These are phyloP conservation scores for Clistopyga incitator DNA, from an alignment of 2,888 invertebrate genomes.

Conservation along the genomic window DNA sequence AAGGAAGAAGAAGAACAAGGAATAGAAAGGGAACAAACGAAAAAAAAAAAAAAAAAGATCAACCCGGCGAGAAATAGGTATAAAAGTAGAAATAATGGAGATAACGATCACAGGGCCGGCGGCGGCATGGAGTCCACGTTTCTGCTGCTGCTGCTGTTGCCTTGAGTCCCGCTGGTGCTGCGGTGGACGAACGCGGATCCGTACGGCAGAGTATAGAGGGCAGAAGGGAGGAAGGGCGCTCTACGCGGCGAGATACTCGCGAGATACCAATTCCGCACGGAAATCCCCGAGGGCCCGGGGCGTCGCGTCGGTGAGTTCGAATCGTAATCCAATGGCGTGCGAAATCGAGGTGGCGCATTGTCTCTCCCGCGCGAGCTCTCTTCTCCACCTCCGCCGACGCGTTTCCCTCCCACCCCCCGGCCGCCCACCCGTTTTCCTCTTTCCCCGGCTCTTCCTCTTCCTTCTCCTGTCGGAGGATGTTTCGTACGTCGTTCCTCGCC, in stretches of 20 bases:
- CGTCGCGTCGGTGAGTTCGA: conserved; percentile 72
- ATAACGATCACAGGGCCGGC: conserved; percentile 55
- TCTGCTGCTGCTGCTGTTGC: conserved; percentile 19
- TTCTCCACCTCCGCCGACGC: conserved; percentile 24
- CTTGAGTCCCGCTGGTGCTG: conserved; percentile 26
- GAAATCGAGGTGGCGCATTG: conserved; percentile 74
- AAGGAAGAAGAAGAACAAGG: conserved; percentile 35
- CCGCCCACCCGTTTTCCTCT: conserved; percentile 58
- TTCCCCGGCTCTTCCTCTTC: conserved; percentile 35
- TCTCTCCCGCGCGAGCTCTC: conserved; percentile 68
- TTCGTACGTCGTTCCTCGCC: conserved; percentile 72
- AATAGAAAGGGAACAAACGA: background rate
- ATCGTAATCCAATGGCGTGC: conserved; percentile 79
- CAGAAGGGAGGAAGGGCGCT: conserved; percentile 20
- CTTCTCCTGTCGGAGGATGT: conserved; percentile 60
- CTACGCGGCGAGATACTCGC: conserved; percentile 44
- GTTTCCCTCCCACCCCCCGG: conserved; percentile 68
- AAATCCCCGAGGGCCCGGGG: conserved; percentile 66
- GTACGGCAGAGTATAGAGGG: conserved; percentile 22
- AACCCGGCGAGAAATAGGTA: conserved; percentile 33
- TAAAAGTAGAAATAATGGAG: conserved; percentile 61
- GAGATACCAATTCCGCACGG: conserved; percentile 66
- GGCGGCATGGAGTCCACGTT: conserved; percentile 37
- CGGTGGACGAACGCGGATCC: conserved; percentile 31
- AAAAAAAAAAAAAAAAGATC: conserved; percentile 32